phyloP scores from a whole-genome alignment of 1,140 invertebrate genomes.

The Bursaphelenchus mucronatus region DNA sequence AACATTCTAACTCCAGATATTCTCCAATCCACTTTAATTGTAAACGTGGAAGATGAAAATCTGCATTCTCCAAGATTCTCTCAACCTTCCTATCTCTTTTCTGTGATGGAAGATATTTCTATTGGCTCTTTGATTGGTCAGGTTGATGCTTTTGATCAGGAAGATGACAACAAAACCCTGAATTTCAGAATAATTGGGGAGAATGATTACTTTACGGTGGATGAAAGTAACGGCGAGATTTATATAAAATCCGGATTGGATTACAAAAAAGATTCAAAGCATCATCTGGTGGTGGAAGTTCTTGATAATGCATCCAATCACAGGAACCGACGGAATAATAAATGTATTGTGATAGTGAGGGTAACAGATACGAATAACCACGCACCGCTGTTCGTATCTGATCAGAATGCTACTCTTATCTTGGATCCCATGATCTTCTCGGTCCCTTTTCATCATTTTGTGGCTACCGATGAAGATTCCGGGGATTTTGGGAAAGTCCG shows the following conservation, averaged over 20 bases:
- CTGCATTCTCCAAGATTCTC: slow-evolving; percentile 15
- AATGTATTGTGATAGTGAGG: slow-evolving; percentile 21
- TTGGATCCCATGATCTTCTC: not conserved
- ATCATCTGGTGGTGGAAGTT: slow-evolving; percentile 24
- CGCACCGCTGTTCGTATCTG: slow-evolving; percentile 18
- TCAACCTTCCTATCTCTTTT: slow-evolving; percentile 7
- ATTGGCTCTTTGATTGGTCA: slow-evolving; percentile 55
- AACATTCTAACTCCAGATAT: not conserved
- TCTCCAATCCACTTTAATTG: slow-evolving; percentile 21
- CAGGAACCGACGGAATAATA: slow-evolving; percentile 22
- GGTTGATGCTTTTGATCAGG: slow-evolving; percentile 62
- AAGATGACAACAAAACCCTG: slow-evolving; percentile 63
- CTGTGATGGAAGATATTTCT: slow-evolving; percentile 28
- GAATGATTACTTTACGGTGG: slow-evolving; percentile 24
- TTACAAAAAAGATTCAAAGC: slow-evolving; percentile 17
- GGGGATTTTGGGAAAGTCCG: slow-evolving; percentile 21
- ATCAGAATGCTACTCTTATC: slow-evolving; percentile 6
- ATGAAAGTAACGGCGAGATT: slow-evolving; percentile 30
- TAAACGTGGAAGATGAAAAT: slow-evolving; percentile 26
- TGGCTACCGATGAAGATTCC: slow-evolving; percentile 29
- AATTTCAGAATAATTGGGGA: slow-evolving; percentile 24
- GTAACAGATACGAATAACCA: slow-evolving; percentile 27
- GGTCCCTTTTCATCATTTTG: slow-evolving; percentile 38
- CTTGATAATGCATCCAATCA: slow-evolving; percentile 6
- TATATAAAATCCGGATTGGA: slow-evolving; percentile 23